Percentiles rank a stretch among this genome's conserved stretches.
Evolutionary conservation across 2,888 invertebrate species (phyloP).

Genomic region (Ecliptopera silaceata): DNA sequence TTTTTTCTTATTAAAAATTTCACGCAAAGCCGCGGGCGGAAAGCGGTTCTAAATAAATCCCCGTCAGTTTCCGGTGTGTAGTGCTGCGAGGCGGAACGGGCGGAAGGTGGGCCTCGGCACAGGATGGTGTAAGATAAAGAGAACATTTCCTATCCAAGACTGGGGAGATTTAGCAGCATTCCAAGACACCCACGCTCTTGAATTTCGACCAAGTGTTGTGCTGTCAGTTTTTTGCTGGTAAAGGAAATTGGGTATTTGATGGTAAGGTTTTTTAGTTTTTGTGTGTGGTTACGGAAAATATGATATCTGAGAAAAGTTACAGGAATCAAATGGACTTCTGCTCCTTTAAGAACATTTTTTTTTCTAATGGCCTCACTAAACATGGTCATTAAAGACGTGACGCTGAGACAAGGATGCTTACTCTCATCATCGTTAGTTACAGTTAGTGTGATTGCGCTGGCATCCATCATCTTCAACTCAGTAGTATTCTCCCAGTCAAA

Average conservation of each 20-base stretch:
- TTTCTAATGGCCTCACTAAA: too few species aligned
- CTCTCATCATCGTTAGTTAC: too few species aligned
- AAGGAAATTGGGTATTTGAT: slow-evolving; percentile 25
- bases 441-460: too few species aligned
- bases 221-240: slow-evolving; percentile 37
- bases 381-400: too few species aligned
- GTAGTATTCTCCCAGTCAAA: too few species aligned
- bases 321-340: too few species aligned
- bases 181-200: slow-evolving; percentile 59
- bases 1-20: background rate
- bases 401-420: too few species aligned
- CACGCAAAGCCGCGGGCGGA: background rate
- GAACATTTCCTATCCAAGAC: slow-evolving; percentile 81
- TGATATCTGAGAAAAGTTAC: too few species aligned
- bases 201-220: slow-evolving; percentile 56
- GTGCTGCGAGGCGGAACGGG: slow-evolving; percentile 66
- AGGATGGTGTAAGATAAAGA: slow-evolving; percentile 82
- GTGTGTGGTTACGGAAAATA: too few species aligned
- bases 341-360: too few species aligned
- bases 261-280: slow-evolving; percentile 3
- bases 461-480: too few species aligned
- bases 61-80: slow-evolving; percentile 69
- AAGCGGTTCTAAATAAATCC: slow-evolving; percentile 65
- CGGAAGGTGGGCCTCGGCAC: slow-evolving; percentile 76
- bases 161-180: slow-evolving; percentile 77